Evolutionary conservation across 2,113 vertebrate genomes (phyloP).

Genomic region (Elephas maximus): DNA sequence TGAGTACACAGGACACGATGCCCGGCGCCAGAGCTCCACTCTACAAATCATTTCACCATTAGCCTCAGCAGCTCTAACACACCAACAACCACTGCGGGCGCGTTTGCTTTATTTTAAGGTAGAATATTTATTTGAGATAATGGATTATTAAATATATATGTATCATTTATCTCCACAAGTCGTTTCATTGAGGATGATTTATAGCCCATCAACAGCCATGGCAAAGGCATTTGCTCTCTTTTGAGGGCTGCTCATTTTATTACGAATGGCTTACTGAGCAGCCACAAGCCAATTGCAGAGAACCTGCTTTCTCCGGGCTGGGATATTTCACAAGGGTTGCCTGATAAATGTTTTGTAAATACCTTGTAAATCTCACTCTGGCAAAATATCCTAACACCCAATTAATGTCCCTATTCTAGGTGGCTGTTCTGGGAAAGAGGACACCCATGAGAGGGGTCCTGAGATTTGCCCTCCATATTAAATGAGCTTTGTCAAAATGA

Average conservation of each 20-base stretch:
- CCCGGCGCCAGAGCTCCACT: conserved; percentile 6
- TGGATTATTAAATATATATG: conserved; percentile 85
- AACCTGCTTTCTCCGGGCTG: neutral
- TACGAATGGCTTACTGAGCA: conserved; percentile 80
- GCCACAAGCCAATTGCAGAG: conserved; percentile 30
- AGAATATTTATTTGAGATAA: conserved; percentile 84
- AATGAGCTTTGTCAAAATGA: neutral
- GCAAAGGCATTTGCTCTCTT: conserved; percentile 78
- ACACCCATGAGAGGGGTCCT: neutral
- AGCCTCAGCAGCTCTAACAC: conserved; percentile 53
- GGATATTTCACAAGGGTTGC: conserved; percentile 59
- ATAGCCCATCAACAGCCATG: conserved; percentile 76
- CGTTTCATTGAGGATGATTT: conserved; percentile 81
- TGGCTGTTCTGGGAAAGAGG: neutral
- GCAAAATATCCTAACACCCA: conserved; percentile 55
- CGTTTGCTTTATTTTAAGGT: conserved; percentile 82
- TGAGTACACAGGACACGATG: neutral
- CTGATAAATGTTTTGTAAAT: conserved; percentile 77
- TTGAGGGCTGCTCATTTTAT: conserved; percentile 71
- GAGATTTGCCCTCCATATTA: neutral
- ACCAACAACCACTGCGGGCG: conserved; percentile 60
- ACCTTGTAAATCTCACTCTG: conserved; percentile 57
- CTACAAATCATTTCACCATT: conserved; percentile 79
- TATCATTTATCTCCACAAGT: conserved; percentile 82
- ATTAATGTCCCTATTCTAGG: neutral